Conservation (phyloP, 2,888 invertebrate species). For the Aleiodes testaceus region DNA sequence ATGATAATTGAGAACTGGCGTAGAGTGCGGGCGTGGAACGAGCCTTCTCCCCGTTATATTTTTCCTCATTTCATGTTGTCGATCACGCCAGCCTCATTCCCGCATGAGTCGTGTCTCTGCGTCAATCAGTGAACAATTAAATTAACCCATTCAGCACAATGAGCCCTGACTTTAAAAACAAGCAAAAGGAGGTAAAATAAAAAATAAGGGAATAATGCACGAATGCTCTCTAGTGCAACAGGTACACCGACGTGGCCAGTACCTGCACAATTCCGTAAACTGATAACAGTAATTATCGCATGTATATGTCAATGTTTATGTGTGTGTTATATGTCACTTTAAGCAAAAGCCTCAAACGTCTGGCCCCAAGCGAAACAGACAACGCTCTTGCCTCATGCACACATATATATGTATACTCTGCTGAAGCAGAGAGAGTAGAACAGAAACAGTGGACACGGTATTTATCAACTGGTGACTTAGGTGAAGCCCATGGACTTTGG, state of each 20-base stretch:
- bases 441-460: constrained; percentile 55
- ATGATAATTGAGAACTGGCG: constrained; percentile 32
- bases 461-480: constrained; percentile 66
- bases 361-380: constrained; percentile 44
- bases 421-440: constrained; percentile 24
- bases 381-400: constrained; percentile 1
- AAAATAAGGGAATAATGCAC: constrained; percentile 9
- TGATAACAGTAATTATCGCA: constrained; percentile 68
- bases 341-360: constrained; percentile 56
- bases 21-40: constrained; percentile 34
- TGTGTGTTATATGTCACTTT: constrained; percentile 64
- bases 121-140: constrained; percentile 24
- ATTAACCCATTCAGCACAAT: constrained; percentile 23
- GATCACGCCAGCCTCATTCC: background rate
- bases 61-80: constrained; percentile 15
- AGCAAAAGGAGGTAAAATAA: background rate
- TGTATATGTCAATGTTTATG: constrained; percentile 40
- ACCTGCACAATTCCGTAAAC: constrained; percentile 52
- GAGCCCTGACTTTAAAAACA: constrained; percentile 34
- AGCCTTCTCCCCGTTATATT: background rate
- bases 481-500: constrained; percentile 49
- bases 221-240: constrained; percentile 61
- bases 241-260: constrained; percentile 52
- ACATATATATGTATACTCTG: background rate
- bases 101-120: background rate